Base-by-base conservation (phyloP, 1,140 invertebrate species). In the Scaptomyza graminum region DNA sequence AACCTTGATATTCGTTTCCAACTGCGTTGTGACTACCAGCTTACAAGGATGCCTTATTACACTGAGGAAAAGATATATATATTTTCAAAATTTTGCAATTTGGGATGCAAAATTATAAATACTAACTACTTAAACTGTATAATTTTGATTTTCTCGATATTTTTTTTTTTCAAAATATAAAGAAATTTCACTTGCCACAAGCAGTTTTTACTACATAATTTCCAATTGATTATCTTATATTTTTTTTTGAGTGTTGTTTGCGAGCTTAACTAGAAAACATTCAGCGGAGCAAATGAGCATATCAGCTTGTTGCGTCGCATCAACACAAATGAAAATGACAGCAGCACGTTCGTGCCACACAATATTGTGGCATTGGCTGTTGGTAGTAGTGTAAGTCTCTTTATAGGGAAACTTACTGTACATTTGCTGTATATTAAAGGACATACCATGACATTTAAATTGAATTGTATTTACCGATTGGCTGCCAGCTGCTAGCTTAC, bases 231-330 rank as follows among this genome's bases (percentile, higher is more conserved):
- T 18, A 1, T 18, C 3, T 3, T 18, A 3, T 18, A 3, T 22
- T 3, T 31, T 41, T 41, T 5, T 39, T 8, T 41, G 3, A 41
- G 13, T 16, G 28, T 7, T 43, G 18, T 31, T n/a, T 34, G 43
- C 7, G 11, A n/a, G 2, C 8, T 3, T 6, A 18, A n/a, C 8
- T 39, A 46, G 22, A 22, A 52, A 63, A 44, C 28, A 64, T 65
- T 65, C 37, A 47, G 44, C 47, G 49, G 51, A 6, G 60, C 61
- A 64, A 69, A 46, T 69, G 41, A 60, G 47, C 54, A 67, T 67
- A 61, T 55, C 57, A 37, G 57, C 65, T 74, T 69, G 65, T 61
- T 73, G 70, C 70, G 55, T 61, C 50, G 41, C 62, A 49, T 39
- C 54, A 39, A 31, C 49, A 65, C 49, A 65, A 55, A 70, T 70